Percentiles rank a stretch among this genome's conserved stretches.
These are phyloP conservation scores for Crematogaster levior DNA, from an alignment of 2,888 invertebrate genomes.

Conservation along the genomic window DNA sequence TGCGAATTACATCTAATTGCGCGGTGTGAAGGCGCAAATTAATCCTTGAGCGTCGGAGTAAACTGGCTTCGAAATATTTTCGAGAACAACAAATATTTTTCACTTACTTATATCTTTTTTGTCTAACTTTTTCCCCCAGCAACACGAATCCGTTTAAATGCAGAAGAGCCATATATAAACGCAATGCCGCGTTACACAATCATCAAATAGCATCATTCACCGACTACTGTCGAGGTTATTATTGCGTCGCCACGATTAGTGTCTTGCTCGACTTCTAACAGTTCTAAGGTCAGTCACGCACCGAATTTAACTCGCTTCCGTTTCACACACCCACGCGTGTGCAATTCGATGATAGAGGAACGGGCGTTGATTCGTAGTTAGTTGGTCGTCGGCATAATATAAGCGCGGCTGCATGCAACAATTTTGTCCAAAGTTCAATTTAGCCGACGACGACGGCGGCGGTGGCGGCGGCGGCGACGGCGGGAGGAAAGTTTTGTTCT, in stretches of 20 bases:
- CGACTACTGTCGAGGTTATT: neutral
- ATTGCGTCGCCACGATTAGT: slow-evolving; percentile 52
- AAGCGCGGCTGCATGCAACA: slow-evolving; percentile 59
- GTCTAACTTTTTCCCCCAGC: neutral
- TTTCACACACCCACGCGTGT: slow-evolving; percentile 68
- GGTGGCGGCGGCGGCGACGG: slow-evolving; percentile 30
- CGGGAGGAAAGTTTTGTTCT: slow-evolving; percentile 77
- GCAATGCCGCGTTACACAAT: neutral
- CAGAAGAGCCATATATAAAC: neutral
- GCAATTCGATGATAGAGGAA: slow-evolving; percentile 53
- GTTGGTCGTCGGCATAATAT: slow-evolving; percentile 50
- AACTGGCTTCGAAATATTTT: neutral
- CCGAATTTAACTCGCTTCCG: slow-evolving; percentile 70
- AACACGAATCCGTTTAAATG: neutral
- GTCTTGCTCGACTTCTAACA: slow-evolving; percentile 30
- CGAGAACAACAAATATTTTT: neutral
- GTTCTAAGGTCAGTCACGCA: neutral
- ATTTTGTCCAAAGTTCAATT: slow-evolving; percentile 78
- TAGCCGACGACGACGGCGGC: slow-evolving; percentile 46
- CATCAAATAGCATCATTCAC: neutral
- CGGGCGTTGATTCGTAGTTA: slow-evolving; percentile 72
- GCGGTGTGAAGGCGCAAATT: neutral
- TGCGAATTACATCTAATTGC: slow-evolving; percentile 21
- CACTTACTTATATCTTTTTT: neutral
- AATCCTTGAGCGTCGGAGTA: neutral